These are phyloP conservation scores for Drosophila micromelanica DNA, from an alignment of 1,140 invertebrate species.

Conservation along the genomic window DNA sequence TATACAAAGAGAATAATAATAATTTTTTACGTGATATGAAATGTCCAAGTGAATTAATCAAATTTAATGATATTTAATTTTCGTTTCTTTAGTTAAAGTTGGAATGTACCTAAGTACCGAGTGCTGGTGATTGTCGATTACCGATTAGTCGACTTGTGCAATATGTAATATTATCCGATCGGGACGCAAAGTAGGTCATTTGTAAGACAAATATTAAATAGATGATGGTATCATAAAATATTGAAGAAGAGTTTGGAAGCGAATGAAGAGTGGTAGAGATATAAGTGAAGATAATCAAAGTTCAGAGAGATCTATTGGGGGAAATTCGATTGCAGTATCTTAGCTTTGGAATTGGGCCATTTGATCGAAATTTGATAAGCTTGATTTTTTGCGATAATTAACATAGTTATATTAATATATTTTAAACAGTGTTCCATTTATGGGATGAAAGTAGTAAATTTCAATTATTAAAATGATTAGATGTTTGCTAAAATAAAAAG, in stretches of 20 bases:
- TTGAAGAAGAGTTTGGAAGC: background rate
- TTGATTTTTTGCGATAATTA: background rate
- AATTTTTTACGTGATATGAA: constrained; percentile 42
- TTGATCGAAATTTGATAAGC: too few relatives aligned
- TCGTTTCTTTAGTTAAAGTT: constrained; percentile 33
- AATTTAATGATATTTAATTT: constrained; percentile 81
- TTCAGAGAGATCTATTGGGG: constrained; percentile 10
- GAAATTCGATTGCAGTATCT: background rate
- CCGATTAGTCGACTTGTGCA: constrained; percentile 41
- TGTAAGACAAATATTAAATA: constrained; percentile 29
- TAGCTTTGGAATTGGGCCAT: constrained; percentile 15
- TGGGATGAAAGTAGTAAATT: too few relatives aligned
- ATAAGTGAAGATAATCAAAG: background rate
- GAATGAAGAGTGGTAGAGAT: background rate
- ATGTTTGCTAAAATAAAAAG: too few relatives aligned
- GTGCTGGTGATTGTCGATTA: constrained; percentile 6
- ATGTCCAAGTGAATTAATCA: constrained; percentile 76
- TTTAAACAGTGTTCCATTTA: too few relatives aligned
- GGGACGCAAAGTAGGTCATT: constrained; percentile 25
- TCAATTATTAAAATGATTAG: too few relatives aligned
- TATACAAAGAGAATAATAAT: constrained; percentile 1
- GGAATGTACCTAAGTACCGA: constrained; percentile 9
- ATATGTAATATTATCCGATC: constrained; percentile 30
- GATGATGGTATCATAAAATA: constrained; percentile 14
- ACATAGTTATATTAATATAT: too few relatives aligned